Percentiles rank a stretch among this genome's conserved stretches.
phyloP scores from a whole-genome alignment of 2,888 invertebrate genomes.

The Nomada fucata region DNA sequence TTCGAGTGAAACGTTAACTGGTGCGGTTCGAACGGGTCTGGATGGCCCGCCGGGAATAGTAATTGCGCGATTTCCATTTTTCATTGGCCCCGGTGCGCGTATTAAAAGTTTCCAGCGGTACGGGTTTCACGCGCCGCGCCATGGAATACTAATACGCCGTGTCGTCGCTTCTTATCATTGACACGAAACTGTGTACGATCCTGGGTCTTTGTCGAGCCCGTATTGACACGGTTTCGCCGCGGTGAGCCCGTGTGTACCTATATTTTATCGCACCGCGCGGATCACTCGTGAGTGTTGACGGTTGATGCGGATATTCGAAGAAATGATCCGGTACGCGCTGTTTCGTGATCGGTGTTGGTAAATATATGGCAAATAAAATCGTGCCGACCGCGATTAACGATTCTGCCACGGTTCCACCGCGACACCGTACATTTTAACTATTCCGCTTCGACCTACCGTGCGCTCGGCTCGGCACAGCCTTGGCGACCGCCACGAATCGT shows the following conservation, averaged over 20 bases:
- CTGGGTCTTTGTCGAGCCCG: not conserved
- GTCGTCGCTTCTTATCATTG: conserved; percentile 52
- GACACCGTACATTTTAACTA: conserved; percentile 47
- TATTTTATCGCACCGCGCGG: not conserved
- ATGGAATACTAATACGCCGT: conserved; percentile 58
- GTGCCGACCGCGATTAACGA: conserved; percentile 21
- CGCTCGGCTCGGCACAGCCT: conserved; percentile 44
- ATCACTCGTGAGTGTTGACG: not conserved
- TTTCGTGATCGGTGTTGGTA: conserved; percentile 4
- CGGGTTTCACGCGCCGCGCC: conserved; percentile 43
- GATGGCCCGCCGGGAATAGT: conserved; percentile 52
- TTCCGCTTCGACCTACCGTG: conserved; percentile 33
- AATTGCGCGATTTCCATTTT: conserved; percentile 63
- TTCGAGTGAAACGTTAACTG: conserved; percentile 44
- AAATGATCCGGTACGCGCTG: not conserved
- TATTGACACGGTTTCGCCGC: conserved; percentile 12
- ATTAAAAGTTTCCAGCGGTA: conserved; percentile 50
- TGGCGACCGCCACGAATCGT: conserved; percentile 37
- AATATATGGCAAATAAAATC: conserved; percentile 3
- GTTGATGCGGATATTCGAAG: not conserved
- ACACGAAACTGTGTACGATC: conserved; percentile 43
- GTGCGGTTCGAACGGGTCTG: conserved; percentile 44
- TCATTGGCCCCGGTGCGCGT: conserved; percentile 46
- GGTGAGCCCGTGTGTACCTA: not conserved
- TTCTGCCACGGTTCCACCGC: conserved; percentile 43